Evolutionary conservation across 2,797 vertebrate species (phyloP).

Genomic region (Pterois miles): DNA sequence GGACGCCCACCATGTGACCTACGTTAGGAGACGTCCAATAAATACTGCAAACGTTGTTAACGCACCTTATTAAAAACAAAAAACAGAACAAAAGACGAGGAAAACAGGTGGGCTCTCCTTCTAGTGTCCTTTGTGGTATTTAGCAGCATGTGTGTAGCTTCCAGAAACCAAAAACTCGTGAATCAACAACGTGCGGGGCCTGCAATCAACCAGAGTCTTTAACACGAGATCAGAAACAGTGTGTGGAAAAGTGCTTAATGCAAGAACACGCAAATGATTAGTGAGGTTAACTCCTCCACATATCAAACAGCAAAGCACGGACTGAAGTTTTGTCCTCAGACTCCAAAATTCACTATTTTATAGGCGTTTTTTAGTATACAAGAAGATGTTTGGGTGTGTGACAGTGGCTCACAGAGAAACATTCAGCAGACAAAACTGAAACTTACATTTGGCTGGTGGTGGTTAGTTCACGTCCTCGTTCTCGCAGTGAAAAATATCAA

Average conservation of each 20-base stretch:
- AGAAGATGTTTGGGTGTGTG: conserved; percentile 12
- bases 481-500: not conserved
- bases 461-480: conserved; percentile 31
- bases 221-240: conserved; percentile 19
- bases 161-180: conserved; percentile 50
- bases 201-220: conserved; percentile 58
- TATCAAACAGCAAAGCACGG: conserved; percentile 11
- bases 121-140: conserved; percentile 55
- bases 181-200: conserved; percentile 20
- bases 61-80: conserved; percentile 60
- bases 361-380: not conserved
- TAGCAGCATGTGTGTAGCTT: conserved; percentile 73
- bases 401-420: conserved; percentile 41
- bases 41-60: conserved; percentile 84
- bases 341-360: conserved; percentile 11
- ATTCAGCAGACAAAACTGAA: conserved; percentile 32
- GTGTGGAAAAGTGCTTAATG: conserved; percentile 39
- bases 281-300: not conserved
- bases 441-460: conserved; percentile 38
- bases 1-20: conserved; percentile 48
- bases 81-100: conserved; percentile 54
- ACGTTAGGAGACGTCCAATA: conserved; percentile 80
- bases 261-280: conserved; percentile 27
- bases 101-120: conserved; percentile 44
- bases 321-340: not conserved